Base-by-base conservation (phyloP, 2,797 vertebrate species). In the Apogon talboti region DNA sequence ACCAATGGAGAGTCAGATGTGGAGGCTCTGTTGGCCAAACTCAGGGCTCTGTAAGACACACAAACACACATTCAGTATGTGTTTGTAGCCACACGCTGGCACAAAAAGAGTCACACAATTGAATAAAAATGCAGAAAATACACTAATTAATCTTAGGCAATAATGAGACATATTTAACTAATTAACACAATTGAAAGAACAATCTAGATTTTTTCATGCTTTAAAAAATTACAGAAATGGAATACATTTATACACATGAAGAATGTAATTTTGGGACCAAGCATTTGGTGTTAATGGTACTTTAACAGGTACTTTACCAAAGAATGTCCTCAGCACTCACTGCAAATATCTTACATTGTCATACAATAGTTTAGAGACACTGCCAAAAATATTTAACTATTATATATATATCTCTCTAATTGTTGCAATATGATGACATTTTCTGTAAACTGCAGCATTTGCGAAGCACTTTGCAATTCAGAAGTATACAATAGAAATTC, bases 21-120 rank as follows among this genome's bases (percentile, higher is more conserved):
- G 7, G 97, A 99, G 89, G 94, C 96, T 81, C 95, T 99, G 10
- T 92, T 99, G 76, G 96, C 96, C 74, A 94, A 94, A 87, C 94
- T 99, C 67, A 92, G 96, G 84, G 96, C 96, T 16, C 91, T 99
- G 58, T 98, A 92, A 94, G 56, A 53, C 51, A 52, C 3, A 13
- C 9, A 35, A 55, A 53, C 51, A 52, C 3, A 13, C 9, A 35
- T 1, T 13, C 33, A 45, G 18, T 44, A 33, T 37, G 5, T 9
- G 28, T 42, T 62, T 53, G 11, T 49, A n/a, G n/a, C 7, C 16
- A 8, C 24, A 48, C 33, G 30, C 30, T 6, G 7, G 7, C 30
- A 33, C 30, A 7, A 7, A 33, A 33, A 33, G 30, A 33, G 1
- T 9, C 8, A 33, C 40, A 8, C 14, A 14, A 2, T 37, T 49